phyloP scores from a whole-genome alignment of 1,140 invertebrate species.

The Gyrodactylus salaris region DNA sequence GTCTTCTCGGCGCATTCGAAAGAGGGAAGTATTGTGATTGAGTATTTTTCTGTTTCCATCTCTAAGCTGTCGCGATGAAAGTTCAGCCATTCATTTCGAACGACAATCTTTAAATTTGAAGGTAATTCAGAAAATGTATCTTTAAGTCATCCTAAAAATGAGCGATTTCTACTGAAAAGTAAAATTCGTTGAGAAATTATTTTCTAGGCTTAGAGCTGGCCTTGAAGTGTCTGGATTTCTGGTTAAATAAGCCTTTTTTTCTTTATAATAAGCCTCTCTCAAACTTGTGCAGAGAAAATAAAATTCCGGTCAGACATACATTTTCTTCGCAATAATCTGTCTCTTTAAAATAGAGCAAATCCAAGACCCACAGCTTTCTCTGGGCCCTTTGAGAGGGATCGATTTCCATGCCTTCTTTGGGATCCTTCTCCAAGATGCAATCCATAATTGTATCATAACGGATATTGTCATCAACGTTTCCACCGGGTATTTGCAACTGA shows the following conservation, averaged over 20 bases:
- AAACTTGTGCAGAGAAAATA: too few relatives aligned
- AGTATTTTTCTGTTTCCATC: neutral
- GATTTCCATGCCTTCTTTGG: too few relatives aligned
- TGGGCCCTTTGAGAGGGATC: neutral
- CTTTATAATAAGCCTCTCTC: too few relatives aligned
- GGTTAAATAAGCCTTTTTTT: too few relatives aligned
- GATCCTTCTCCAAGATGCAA: neutral
- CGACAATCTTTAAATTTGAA: neutral
- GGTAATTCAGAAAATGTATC: too few relatives aligned
- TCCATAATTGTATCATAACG: neutral
- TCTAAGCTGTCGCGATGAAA: neutral
- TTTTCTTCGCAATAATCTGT: neutral
- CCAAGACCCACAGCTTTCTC: neutral
- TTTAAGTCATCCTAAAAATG: too few relatives aligned
- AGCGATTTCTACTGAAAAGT: too few relatives aligned
- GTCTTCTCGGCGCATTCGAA: neutral
- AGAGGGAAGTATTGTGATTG: neutral
- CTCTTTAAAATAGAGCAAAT: neutral
- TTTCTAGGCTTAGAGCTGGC: too few relatives aligned
- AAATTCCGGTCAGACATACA: too few relatives aligned
- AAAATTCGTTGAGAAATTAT: too few relatives aligned
- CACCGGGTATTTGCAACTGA: neutral
- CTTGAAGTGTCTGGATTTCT: too few relatives aligned
- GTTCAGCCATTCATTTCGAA: neutral
- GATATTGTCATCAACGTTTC: neutral